A percentile compares a stretch with the other conserved stretches of the same genome.
These are phyloP conservation scores for Acridotheres tristis DNA, from an alignment of 2,797 vertebrate species.

Conservation along the genomic window DNA sequence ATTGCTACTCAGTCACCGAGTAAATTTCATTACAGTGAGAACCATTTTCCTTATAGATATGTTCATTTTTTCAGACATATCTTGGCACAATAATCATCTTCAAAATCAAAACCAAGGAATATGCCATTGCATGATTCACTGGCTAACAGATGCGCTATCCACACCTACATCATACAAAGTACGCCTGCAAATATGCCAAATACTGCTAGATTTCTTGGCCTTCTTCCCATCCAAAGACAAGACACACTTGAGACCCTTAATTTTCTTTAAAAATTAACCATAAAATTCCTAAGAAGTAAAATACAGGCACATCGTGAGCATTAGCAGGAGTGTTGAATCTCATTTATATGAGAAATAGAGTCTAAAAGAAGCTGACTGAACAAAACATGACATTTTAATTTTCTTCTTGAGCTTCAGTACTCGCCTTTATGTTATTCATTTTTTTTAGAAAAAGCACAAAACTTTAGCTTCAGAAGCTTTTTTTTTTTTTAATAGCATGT, in stretches of 20 bases:
- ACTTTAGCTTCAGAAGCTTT: neutral
- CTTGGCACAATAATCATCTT: neutral
- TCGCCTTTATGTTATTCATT: neutral
- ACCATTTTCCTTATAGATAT: neutral
- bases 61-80: neutral
- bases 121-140: neutral
- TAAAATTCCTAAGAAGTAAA: neutral
- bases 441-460: neutral
- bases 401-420: neutral
- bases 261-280: neutral
- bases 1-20: neutral
- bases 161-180: neutral
- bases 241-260: neutral
- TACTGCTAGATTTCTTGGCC: neutral
- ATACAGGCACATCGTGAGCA: rapidly evolving
- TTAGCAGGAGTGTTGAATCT: neutral
- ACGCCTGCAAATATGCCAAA: neutral
- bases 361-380: neutral
- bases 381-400: conserved; percentile 7
- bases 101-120: neutral
- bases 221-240: neutral
- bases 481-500: neutral
- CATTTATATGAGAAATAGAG: neutral
- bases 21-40: neutral
- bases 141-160: conserved; percentile 23